Conservation (phyloP, 2,888 invertebrate genomes). For the Cosmorhoe ocellata region DNA sequence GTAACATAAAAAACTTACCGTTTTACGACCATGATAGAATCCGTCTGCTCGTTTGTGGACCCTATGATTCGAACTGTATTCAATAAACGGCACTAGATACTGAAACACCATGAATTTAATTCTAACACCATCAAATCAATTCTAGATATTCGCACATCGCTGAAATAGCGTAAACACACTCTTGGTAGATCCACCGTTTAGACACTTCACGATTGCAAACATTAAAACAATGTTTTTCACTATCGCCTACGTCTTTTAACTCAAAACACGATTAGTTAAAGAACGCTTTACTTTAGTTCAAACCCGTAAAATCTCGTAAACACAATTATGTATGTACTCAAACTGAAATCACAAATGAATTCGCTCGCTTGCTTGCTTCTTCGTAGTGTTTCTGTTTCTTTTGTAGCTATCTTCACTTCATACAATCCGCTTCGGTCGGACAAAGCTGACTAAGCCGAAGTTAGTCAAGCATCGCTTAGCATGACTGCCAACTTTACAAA, state of each 20-base stretch:
- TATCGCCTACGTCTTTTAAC: conserved; percentile 3
- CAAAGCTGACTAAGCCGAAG: conserved; percentile 10
- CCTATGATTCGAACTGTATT: conserved; percentile 80
- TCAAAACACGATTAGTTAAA: conserved; percentile 15
- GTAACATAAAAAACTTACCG: conserved; percentile 62
- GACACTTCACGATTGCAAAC: conserved; percentile 70
- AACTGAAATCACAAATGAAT: conserved; percentile 50
- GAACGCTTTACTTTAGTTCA: conserved; percentile 15
- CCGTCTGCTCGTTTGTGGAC: conserved; percentile 81
- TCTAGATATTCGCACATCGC: conserved; percentile 76
- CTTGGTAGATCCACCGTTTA: conserved; percentile 68
- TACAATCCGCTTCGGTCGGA: not conserved
- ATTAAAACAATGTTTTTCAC: conserved; percentile 46
- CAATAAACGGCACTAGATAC: conserved; percentile 72
- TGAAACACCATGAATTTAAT: conserved; percentile 79
- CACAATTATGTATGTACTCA: too few relatives aligned
- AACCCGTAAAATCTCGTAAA: conserved; percentile 55
- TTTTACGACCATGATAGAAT: conserved; percentile 83
- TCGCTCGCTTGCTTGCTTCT: conserved; percentile 44
- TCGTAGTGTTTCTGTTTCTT: conserved; percentile 30
- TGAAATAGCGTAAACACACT: conserved; percentile 72
- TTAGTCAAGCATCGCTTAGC: conserved; percentile 9
- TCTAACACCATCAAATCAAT: conserved; percentile 75
- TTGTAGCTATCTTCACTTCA: conserved; percentile 14
- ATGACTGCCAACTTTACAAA: conserved; percentile 34